phyloP scores from a whole-genome alignment of 2,888 invertebrate species.

The Stegophylla sp. region DNA sequence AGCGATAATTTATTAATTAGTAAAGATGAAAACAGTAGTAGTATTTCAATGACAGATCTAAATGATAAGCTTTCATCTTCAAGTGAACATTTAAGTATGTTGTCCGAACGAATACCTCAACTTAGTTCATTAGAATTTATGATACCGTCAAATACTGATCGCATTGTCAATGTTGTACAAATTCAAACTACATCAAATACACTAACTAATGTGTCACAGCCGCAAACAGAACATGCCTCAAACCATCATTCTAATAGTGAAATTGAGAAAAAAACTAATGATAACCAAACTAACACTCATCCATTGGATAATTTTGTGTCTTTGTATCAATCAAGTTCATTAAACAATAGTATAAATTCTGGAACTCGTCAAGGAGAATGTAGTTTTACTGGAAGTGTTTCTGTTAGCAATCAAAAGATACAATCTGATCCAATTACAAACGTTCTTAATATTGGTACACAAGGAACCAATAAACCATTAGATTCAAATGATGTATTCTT shows the following conservation, averaged over 20 bases:
- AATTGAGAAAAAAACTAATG: slow-evolving; percentile 26
- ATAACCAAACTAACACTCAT: slow-evolving; percentile 32
- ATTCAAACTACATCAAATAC: slow-evolving; percentile 63
- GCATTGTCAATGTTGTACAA: slow-evolving; percentile 71
- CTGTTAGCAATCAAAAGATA: slow-evolving; percentile 45
- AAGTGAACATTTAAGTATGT: slow-evolving; percentile 61
- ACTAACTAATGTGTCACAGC: slow-evolving; percentile 46
- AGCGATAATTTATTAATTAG: background rate
- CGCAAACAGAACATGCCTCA: slow-evolving; percentile 39
- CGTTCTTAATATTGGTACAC: background rate
- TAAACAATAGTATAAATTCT: slow-evolving; percentile 23
- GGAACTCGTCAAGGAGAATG: slow-evolving; percentile 39
- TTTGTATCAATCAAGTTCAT: slow-evolving; percentile 28
- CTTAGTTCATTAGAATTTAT: slow-evolving; percentile 71
- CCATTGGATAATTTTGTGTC: slow-evolving; percentile 38
- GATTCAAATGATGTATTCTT: slow-evolving; percentile 12
- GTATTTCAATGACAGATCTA: background rate
- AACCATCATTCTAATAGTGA: slow-evolving; percentile 33
- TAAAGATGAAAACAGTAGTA: background rate
- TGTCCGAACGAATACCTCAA: slow-evolving; percentile 69
- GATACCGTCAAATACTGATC: slow-evolving; percentile 67
- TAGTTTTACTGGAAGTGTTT: slow-evolving; percentile 42
- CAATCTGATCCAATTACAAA: slow-evolving; percentile 16
- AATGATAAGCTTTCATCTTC: background rate
- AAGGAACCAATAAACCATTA: slow-evolving; percentile 9